Evolutionary conservation across 2,797 vertebrate species (phyloP).

Genomic region (Gallinago stenura): DNA sequence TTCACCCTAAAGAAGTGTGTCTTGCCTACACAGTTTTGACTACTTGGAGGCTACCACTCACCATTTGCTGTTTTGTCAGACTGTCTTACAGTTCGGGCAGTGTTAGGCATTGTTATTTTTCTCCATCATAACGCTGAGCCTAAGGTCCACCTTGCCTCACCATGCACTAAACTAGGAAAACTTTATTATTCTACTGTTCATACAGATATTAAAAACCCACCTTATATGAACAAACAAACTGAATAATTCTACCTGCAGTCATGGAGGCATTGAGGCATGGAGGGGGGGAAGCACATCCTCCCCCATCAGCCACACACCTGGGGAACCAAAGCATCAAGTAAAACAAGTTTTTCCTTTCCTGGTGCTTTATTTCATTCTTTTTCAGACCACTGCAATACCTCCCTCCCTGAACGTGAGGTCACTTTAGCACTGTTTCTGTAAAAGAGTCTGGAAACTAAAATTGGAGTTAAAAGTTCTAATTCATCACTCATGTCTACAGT

Average conservation of each 20-base stretch:
- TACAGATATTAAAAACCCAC: accelerated
- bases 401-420: background rate
- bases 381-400: slow-evolving; percentile 19
- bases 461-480: slow-evolving; percentile 4
- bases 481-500: background rate
- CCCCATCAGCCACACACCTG: background rate
- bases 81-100: accelerated
- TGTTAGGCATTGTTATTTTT: background rate
- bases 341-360: slow-evolving; percentile 29
- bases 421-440: background rate
- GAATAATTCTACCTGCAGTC: background rate
- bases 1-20: background rate
- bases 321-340: background rate
- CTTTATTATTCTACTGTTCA: background rate
- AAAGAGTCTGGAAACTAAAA: background rate
- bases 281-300: background rate
- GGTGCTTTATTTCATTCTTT: background rate
- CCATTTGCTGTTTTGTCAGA: background rate
- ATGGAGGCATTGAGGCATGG: background rate
- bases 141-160: background rate
- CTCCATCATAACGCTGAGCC: background rate
- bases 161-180: background rate
- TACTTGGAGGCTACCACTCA: background rate
- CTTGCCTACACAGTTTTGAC: background rate
- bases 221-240: background rate